Evolutionary conservation across 2,113 vertebrate genomes (phyloP).

Genomic region (Pachycephala philippinensis): DNA sequence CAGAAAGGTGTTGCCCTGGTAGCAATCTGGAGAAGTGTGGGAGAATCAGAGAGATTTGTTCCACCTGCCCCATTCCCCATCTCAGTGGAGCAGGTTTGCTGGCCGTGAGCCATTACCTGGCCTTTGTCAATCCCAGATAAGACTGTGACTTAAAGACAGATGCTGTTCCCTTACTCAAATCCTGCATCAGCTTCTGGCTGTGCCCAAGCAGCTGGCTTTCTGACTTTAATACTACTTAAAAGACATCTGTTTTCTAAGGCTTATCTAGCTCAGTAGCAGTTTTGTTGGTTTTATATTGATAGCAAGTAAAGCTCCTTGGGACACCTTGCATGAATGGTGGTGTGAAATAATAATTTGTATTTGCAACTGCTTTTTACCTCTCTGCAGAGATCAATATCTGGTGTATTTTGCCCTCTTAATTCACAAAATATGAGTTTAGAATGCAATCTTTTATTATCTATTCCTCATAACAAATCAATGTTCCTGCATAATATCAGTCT

Average conservation of each 20-base stretch:
- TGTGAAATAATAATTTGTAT: neutral
- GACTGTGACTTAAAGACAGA: neutral
- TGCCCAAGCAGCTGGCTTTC: neutral
- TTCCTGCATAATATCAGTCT: neutral
- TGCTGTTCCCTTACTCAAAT: neutral
- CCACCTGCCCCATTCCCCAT: neutral
- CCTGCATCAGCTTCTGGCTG: neutral
- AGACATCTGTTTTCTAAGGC: slow-evolving; percentile 11
- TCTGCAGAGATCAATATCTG: neutral
- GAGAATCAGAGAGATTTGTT: neutral
- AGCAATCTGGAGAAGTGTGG: neutral
- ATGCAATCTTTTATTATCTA: neutral
- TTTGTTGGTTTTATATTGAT: slow-evolving; percentile 15
- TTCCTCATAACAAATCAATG: slow-evolving; percentile 22
- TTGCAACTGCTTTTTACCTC: neutral
- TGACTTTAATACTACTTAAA: slow-evolving; percentile 22
- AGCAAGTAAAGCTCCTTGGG: neutral
- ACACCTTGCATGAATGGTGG: neutral
- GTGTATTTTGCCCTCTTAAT: neutral
- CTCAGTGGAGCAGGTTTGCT: neutral
- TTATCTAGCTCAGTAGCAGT: slow-evolving; percentile 29
- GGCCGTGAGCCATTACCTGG: neutral
- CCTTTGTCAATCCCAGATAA: neutral
- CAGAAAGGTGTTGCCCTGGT: neutral
- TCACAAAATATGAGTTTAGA: neutral